phyloP scores from a whole-genome alignment of 2,888 invertebrate genomes.

The Patella caerulea region DNA sequence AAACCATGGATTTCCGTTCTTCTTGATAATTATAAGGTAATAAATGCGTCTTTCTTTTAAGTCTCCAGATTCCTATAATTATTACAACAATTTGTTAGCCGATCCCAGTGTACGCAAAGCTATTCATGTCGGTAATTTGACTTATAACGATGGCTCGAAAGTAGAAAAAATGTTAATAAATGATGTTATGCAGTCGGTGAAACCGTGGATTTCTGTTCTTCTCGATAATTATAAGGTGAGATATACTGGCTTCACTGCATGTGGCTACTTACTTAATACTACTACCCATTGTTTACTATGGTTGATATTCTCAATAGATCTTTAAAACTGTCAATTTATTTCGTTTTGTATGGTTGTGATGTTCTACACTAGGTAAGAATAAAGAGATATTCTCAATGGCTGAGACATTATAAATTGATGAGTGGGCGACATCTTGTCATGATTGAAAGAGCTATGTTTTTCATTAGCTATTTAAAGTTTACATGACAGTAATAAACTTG shows the following conservation, averaged over 20 bases:
- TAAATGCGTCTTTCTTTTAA: conserved; percentile 32
- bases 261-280: no score
- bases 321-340: no score
- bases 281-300: no score
- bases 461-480: no score
- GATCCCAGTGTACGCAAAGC: conserved; percentile 77
- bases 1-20: conserved; percentile 73
- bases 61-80: conserved; percentile 55
- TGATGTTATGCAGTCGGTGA: conserved; percentile 84
- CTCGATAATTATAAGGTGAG: conserved; percentile 68
- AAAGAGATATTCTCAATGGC: no score
- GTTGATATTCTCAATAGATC: no score
- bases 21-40: conserved; percentile 68
- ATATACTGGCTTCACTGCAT: neutral
- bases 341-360: no score
- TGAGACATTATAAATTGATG: no score
- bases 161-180: conserved; percentile 82
- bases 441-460: no score
- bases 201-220: conserved; percentile 71
- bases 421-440: no score
- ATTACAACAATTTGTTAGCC: conserved; percentile 64
- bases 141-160: conserved; percentile 75
- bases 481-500: no score
- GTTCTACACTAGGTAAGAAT: no score
- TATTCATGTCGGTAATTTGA: conserved; percentile 87